phyloP scores from a whole-genome alignment of 2,113 vertebrate species.

The Spizaetus ornatus region DNA sequence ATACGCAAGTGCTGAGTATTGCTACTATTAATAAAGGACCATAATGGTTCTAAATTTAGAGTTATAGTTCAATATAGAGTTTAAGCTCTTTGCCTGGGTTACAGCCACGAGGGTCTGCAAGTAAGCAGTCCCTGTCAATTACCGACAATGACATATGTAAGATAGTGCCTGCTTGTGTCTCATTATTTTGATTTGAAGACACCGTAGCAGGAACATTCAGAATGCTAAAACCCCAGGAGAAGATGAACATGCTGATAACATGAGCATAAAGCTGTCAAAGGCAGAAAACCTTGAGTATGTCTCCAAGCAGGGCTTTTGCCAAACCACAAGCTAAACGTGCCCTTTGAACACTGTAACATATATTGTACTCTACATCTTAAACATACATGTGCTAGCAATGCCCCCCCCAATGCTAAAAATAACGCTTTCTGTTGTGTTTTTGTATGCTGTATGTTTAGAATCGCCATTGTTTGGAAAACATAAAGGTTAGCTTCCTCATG shows the following conservation, averaged over 20 bases:
- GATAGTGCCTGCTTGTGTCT: neutral
- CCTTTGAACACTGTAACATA: neutral
- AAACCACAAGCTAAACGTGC: neutral
- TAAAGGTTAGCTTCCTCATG: neutral
- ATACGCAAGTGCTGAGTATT: neutral
- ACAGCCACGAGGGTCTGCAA: neutral
- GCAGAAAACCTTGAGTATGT: neutral
- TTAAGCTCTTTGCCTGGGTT: constrained; percentile 5
- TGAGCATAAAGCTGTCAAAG: constrained; percentile 40
- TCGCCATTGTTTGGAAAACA: neutral
- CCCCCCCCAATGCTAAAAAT: neutral
- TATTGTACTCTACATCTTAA: neutral
- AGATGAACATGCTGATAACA: constrained; percentile 38
- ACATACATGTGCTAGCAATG: neutral
- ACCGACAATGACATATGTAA: neutral
- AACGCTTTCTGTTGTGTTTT: neutral
- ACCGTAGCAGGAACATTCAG: neutral
- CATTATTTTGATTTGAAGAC: constrained; percentile 54
- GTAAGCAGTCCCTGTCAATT: constrained; percentile 1
- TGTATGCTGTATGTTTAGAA: neutral
- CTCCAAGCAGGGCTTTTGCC: neutral
- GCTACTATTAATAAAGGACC: constrained; percentile 17
- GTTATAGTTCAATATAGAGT: neutral
- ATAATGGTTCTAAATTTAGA: constrained; percentile 22
- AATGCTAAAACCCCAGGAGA: constrained; percentile 46